Base-by-base conservation (phyloP, 2,888 invertebrate species). In the Cotesia congregata region DNA sequence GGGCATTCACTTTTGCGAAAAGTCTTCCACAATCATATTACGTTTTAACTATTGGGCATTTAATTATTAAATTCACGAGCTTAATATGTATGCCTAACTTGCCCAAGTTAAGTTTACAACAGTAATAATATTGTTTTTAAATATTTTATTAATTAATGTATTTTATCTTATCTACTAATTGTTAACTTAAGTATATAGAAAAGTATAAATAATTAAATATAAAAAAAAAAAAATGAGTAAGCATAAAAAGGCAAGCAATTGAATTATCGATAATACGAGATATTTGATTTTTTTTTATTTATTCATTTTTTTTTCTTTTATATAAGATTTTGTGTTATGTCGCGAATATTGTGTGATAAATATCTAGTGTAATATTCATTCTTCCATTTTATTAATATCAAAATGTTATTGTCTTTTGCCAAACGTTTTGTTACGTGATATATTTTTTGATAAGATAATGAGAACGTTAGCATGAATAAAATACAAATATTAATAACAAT, bases 371-470 rank as follows among this genome's bases (percentile, higher is more conserved):
- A 68, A 62, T 68, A 72, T 41, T n/a, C 59, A 71, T 72, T 60
- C 72, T 71, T 50, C 65, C 67, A 61, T 64, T 38, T 64, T 39
- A 38, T 41, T 72, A 15, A 40, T 65, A 15, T 65, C 7, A 64
- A 6, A 61, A 41, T 71, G 41, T 62, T 76, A 65, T 65, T 67
- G 59, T 71, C 67, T 77, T 77, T 73, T 78, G 80, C 80, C 80
- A 78, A 80, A 80, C 72, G 72, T 79, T 76, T 77, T 77, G 75
- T 77, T 79, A 79, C 81, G 79, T 79, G 80, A 80, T 79, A 76
- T 61, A 76, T 67, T 9, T 50, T 50, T 50, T 50, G 17, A 68
- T 67, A 39, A 15, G 50, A 41, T 5, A 39, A 40, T 68, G 30
- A 68, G 20, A 38, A n/a, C 7, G n/a, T 40, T 67, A 12, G 40